phyloP scores from a whole-genome alignment of 1,140 invertebrate species.

The Dinoponera quadriceps region DNA sequence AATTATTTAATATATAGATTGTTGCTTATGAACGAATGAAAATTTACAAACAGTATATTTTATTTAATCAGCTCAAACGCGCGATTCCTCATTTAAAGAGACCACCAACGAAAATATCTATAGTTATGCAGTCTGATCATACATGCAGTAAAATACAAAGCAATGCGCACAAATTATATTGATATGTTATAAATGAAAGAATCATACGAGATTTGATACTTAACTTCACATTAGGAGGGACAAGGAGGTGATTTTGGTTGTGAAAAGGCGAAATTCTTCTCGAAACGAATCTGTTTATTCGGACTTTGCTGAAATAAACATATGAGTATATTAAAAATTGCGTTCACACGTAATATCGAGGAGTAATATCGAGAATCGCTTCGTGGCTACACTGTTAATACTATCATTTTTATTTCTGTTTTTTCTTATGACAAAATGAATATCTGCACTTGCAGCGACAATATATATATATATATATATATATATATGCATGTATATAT shows the following conservation, averaged over 20 bases:
- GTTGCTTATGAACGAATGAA: background rate
- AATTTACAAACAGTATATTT: too few relatives aligned
- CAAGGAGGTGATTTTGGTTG: conserved; percentile 11
- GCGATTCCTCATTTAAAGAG: too few relatives aligned
- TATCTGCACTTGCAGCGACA: background rate
- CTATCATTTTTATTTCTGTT: conserved; percentile 62
- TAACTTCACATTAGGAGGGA: too few relatives aligned
- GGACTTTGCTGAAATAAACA: conserved; percentile 78
- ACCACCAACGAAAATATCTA: too few relatives aligned
- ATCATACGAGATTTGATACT: too few relatives aligned
- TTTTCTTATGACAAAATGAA: conserved; percentile 14
- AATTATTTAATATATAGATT: background rate
- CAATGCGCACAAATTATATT: too few relatives aligned
- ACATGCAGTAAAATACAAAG: too few relatives aligned
- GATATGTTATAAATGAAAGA: too few relatives aligned
- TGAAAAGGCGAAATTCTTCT: conserved; percentile 14
- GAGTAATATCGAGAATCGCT: conserved; percentile 71
- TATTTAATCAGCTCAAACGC: too few relatives aligned
- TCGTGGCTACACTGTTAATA: conserved; percentile 67
- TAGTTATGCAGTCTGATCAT: too few relatives aligned
- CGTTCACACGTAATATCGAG: background rate
- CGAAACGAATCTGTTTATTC: conserved; percentile 69
- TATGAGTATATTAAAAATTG: conserved; percentile 62
- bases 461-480: background rate
- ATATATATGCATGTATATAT: too few relatives aligned